These are phyloP conservation scores for Halcyon leucocephala DNA, from an alignment of 2,797 vertebrate genomes.

Conservation along the genomic window DNA sequence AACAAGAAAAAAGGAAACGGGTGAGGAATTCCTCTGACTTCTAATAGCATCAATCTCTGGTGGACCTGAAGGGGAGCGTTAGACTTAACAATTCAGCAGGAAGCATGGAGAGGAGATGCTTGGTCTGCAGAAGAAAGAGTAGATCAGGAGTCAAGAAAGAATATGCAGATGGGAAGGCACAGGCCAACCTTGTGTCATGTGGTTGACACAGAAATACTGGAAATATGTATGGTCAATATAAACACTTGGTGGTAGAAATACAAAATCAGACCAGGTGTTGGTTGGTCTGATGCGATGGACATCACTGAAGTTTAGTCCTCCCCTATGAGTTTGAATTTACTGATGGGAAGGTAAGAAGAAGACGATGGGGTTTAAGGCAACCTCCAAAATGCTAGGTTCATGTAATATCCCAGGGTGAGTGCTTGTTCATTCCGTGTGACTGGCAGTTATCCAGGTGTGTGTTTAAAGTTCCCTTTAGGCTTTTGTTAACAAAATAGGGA, in stretches of 20 bases:
- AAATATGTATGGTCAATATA: neutral
- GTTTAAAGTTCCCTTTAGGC: neutral
- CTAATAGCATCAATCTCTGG: fast-evolving
- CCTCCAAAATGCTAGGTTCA: neutral
- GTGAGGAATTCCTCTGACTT: neutral
- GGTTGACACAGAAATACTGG: neutral
- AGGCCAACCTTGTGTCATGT: neutral
- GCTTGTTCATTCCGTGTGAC: neutral
- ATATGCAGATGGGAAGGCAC: neutral
- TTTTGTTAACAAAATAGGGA: neutral
- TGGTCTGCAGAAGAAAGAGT: neutral
- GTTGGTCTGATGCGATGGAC: neutral
- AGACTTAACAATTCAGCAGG: neutral
- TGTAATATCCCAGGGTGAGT: neutral
- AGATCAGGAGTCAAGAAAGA: neutral
- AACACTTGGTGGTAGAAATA: neutral
- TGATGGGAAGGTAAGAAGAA: neutral
- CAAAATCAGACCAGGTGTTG: neutral
- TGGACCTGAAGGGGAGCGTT: fast-evolving
- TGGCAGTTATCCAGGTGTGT: neutral
- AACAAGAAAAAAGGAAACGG: neutral
- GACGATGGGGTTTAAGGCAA: neutral
- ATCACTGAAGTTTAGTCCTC: neutral
- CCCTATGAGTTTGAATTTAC: neutral
- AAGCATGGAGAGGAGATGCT: neutral